phyloP scores from a whole-genome alignment of 2,113 vertebrate genomes.

The Phrynosoma platyrhinos region DNA sequence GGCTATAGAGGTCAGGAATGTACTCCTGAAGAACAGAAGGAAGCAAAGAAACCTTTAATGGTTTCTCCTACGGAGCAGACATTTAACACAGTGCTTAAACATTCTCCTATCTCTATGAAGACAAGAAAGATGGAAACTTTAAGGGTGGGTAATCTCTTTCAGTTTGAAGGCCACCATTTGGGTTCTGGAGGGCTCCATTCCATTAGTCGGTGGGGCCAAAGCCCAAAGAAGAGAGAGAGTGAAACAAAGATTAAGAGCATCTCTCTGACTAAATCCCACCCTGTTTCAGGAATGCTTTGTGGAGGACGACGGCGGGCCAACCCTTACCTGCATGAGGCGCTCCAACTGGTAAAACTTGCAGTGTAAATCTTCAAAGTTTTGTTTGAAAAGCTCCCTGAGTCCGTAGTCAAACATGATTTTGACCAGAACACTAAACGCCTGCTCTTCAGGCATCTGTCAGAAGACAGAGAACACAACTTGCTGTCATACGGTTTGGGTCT shows the following conservation, averaged over 20 bases:
- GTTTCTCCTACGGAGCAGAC: constrained; percentile 17
- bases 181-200: no score
- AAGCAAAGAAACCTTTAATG: rapidly evolving
- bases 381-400: constrained; percentile 99
- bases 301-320: rapidly evolving
- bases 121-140: neutral
- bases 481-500: neutral
- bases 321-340: constrained; percentile 94
- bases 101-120: neutral
- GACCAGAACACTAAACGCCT: constrained; percentile 98
- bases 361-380: constrained; percentile 99
- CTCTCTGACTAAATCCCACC: neutral
- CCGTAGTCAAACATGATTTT: constrained; percentile 99
- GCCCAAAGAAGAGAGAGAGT: no score
- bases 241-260: no score
- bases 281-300: rapidly evolving
- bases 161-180: no score
- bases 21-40: constrained; percentile 84
- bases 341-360: constrained; percentile 99
- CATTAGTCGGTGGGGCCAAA: neutral
- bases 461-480: constrained; percentile 5
- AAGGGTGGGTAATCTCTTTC: neutral
- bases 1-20: constrained; percentile 94
- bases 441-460: constrained; percentile 97
- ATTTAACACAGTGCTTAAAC: neutral